Base-by-base conservation (phyloP, 37 sponge, comb jelly and placozoan genomes). In the Spongilla lacustris region DNA sequence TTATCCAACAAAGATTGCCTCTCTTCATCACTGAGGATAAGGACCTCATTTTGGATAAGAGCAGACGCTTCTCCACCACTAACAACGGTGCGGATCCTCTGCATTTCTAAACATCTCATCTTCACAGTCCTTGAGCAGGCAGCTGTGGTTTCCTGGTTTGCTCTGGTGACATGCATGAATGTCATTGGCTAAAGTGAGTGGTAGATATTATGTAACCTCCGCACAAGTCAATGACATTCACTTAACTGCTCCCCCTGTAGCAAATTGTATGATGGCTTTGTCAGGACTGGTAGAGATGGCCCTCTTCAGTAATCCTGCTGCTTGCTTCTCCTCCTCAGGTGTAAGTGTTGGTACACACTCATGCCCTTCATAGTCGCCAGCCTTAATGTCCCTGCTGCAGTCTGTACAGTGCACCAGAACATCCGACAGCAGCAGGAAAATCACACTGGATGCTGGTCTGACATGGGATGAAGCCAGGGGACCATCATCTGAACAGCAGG, bases 321-420 rank as follows among this genome's bases (percentile, higher is more conserved):
- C 58, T 58, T 58, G 58, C 58, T 58, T 58, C 58, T 58, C 58
- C 58, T 58, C n/a, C n/a, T n/a, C 58, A 58, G 58, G 58, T 58
- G 58, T 58, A 58, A 58, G 58, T 58, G 58, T 17, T 58, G 58
- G 58, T 58, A 58, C 58, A 58, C 58, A 58, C 19, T 58, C 58
- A 10, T 58, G 58, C 19, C 58, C 58, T 58, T 58, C 58, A 58
- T 58, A 58, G 58, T 58, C 58, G 11, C 58, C 58, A 58, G 58
- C 21, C 58, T 58, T 58, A 58, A 17, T 17, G 11, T 58, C 58
- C 58, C 58, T 58, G 58, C 58, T 58, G 58, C 58, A 58, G 58
- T 58, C 58, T 17, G 58, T 58, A 58, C 11, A 14, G 21, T 46
- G 46, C 8, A 46, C 46, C 46, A 46, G 8, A 46, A 46, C 46